phyloP scores from a whole-genome alignment of 2,888 invertebrate species.

The Megaustenia siamemsis region DNA sequence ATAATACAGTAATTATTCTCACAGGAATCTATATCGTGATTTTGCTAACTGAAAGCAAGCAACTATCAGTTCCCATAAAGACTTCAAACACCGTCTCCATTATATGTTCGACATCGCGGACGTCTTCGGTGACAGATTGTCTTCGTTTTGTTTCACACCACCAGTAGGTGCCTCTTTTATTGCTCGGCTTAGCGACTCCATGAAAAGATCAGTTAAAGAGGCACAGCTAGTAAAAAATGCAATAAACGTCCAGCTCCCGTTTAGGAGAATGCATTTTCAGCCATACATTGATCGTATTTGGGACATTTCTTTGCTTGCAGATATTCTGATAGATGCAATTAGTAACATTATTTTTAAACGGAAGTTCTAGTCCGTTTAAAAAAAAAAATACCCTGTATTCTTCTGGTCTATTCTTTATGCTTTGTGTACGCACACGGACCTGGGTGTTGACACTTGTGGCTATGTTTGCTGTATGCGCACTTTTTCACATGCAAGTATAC shows the following conservation, averaged over 20 bases:
- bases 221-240: neutral
- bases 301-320: neutral
- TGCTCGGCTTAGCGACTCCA: neutral
- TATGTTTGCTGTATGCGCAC: too few species aligned
- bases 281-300: neutral
- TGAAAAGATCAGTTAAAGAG: slow-evolving; percentile 23
- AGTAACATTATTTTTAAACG: too few species aligned
- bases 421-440: too few species aligned
- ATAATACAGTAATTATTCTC: too few species aligned
- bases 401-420: too few species aligned
- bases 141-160: slow-evolving; percentile 25
- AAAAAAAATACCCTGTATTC: too few species aligned
- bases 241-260: neutral
- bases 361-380: too few species aligned
- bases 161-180: neutral
- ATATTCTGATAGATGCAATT: too few species aligned
- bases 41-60: neutral
- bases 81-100: neutral
- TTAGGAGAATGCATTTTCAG: neutral
- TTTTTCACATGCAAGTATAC: too few species aligned
- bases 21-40: neutral
- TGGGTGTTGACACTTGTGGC: too few species aligned
- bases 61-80: neutral
- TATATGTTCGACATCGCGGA: neutral
- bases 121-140: slow-evolving; percentile 16